Base-by-base conservation (phyloP, 2,113 vertebrate genomes). In the Epinephelus lanceolatus region DNA sequence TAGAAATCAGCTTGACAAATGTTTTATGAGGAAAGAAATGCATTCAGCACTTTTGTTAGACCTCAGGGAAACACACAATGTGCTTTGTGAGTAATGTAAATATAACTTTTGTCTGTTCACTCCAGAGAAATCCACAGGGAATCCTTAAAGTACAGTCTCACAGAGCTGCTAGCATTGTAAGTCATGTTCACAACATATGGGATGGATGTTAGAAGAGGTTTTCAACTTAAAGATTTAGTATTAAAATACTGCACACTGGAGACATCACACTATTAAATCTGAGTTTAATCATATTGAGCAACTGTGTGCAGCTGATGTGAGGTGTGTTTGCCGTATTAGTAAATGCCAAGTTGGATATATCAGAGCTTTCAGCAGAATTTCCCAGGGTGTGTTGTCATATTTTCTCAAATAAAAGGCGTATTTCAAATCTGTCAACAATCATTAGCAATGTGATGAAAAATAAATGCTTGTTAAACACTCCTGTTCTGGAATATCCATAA, bases 401-500 rank as follows among this genome's bases (percentile, higher is more conserved):
- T 1, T 55, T 60, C 56, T 71, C 23, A 23, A 25, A 21, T 30
- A n/a, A 18, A 60, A n/a, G 30, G 19, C 60, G 49, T 17, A 71
- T 40, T 65, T 66, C 9, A 62, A 47, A 68, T 74, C 27, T 76
- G 51, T 47, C 33, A 60, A 13, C 42, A 33, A 21, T 18, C 47
- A 71, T 57, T 17, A 66, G 42, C 27, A 30, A 45, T 10, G 30
- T 21, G 23, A 23, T 40, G 14, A 66, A 49, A 63, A 71, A 53
- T 14, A 3, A 8, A 47, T 37, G 21, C 57, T 56, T 53, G 14
- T 83, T 47, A 52, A 72, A 75, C 6, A 45, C 33, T 47, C 30
- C 12, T 18, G 17, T 42, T 66, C 42, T 27, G 11, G 23, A 65
- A 42, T 65, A 65, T 30, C 33, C 7, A 66, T 51, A 59, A 72